These are phyloP conservation scores for Papilio polyxenes DNA, from an alignment of 1,140 invertebrate species.

Conservation along the genomic window DNA sequence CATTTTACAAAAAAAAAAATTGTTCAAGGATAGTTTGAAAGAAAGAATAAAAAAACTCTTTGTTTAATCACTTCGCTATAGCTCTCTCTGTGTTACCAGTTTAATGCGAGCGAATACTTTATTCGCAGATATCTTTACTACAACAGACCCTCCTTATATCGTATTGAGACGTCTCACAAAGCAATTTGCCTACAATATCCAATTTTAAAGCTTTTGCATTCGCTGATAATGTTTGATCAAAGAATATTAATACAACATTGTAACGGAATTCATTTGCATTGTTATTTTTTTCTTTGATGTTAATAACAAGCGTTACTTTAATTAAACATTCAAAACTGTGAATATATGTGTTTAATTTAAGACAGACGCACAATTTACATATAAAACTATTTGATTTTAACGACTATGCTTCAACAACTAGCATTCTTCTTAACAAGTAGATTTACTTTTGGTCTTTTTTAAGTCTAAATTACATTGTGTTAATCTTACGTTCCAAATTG, in stretches of 20 bases:
- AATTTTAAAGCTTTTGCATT: conserved; percentile 50
- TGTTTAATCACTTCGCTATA: conserved; percentile 13
- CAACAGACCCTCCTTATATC: conserved; percentile 64
- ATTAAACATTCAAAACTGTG: not conserved
- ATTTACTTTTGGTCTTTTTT: not conserved
- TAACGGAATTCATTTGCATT: conserved; percentile 33
- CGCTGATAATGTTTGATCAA: conserved; percentile 55
- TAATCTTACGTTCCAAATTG: not conserved
- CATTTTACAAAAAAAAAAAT: not conserved
- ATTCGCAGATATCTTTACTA: conserved; percentile 55
- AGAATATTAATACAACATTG: conserved; percentile 43
- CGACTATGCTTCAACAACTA: not conserved
- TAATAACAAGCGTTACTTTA: not conserved
- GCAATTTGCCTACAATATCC: conserved; percentile 53
- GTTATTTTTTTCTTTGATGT: conserved; percentile 20
- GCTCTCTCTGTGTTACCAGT: conserved; percentile 28
- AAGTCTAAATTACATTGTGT: not conserved
- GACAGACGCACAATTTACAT: not conserved
- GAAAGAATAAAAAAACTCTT: not conserved
- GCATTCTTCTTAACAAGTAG: too few species aligned
- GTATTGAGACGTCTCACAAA: conserved; percentile 60
- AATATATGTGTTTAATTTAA: not conserved
- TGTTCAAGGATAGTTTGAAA: not conserved
- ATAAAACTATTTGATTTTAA: not conserved
- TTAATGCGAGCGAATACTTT: conserved; percentile 50